A percentile compares a stretch with the other conserved stretches of the same genome.
Evolutionary conservation across 2,888 invertebrate genomes (phyloP).

Genomic region (Leptinotarsa tumamoca): DNA sequence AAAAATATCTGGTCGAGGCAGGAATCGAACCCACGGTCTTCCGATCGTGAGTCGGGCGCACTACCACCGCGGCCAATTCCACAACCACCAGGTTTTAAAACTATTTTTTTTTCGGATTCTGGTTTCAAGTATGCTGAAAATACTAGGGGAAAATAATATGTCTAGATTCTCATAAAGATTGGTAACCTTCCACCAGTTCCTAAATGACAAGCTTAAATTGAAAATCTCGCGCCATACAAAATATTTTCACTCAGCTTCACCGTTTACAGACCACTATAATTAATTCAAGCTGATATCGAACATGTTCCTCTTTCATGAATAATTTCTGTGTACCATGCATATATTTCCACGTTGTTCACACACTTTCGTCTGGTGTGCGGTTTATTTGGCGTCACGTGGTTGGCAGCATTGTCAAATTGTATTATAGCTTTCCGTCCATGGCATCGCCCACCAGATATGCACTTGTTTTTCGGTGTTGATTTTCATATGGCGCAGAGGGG

Average conservation of each 20-base stretch:
- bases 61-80: too few relatives aligned
- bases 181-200: too few relatives aligned
- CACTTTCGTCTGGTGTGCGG: slow-evolving; percentile 20
- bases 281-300: slow-evolving; percentile 9
- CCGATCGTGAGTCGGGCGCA: too few relatives aligned
- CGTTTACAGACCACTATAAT: not conserved
- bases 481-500: not conserved
- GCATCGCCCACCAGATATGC: not conserved
- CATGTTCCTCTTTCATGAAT: slow-evolving; percentile 12
- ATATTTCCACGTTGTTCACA: slow-evolving; percentile 15
- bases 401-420: slow-evolving; percentile 8
- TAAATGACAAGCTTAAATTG: not conserved
- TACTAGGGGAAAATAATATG: too few relatives aligned
- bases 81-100: too few relatives aligned
- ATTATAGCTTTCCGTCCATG: not conserved
- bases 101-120: too few relatives aligned
- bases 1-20: too few relatives aligned
- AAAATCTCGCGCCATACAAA: not conserved
- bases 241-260: slow-evolving; percentile 11
- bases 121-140: too few relatives aligned
- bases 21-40: too few relatives aligned
- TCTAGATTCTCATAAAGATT: too few relatives aligned
- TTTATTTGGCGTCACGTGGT: slow-evolving; percentile 3
- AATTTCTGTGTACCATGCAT: not conserved
- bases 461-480: slow-evolving; percentile 16